Evolutionary conservation across 2,113 vertebrate species (phyloP), one percentile per base, ranked within the genome.

Genomic region (Neolamprologus caudopunctatus): DNA sequence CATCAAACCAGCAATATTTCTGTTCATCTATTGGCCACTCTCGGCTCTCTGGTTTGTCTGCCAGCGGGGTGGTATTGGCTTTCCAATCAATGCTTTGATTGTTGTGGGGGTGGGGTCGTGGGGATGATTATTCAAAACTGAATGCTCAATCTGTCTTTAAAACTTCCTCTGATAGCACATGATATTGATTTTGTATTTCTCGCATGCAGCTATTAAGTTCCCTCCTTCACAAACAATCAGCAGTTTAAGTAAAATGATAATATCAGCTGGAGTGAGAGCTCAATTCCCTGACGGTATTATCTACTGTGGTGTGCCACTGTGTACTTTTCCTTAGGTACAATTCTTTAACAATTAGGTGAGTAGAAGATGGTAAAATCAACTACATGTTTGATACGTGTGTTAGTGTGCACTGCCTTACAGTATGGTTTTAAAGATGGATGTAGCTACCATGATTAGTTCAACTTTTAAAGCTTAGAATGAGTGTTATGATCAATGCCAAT

Each of bases 51-150:
- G 9, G 80, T 86, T 83, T 53, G 73, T 81, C 35, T 37, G 82
- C 68, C 35, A 14, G 33, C 84, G 90, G 91, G 94, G 88, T 71
- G 51, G 91, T 94, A 95, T 95, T 95, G 93, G 92, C 91, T 95
- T 95, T 96, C 95, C 91, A 96, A 95, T 96, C 95, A 95, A 95
- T 95, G 94, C 37, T 78, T 91, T 94, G 92, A 95, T 95, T 95
- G 87, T 94, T 91, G 91, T 80, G 57, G 92, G 86, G 21, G 13
- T 47, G 26, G 51, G 66, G 19, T 21, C 5, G 37, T 66, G 4
- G 57, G 63, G 86, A 78, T 89, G 86, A 86, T 95, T 96, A 94
- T 96, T 94, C 85, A 93, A 92, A 94, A 89, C 58, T 81, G 47
- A 82, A 90, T 87, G 47, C 53, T 90, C 85, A 86, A 51, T 87